Conservation (phyloP, 1,140 invertebrate genomes). For the Heterodera schachtii region DNA sequence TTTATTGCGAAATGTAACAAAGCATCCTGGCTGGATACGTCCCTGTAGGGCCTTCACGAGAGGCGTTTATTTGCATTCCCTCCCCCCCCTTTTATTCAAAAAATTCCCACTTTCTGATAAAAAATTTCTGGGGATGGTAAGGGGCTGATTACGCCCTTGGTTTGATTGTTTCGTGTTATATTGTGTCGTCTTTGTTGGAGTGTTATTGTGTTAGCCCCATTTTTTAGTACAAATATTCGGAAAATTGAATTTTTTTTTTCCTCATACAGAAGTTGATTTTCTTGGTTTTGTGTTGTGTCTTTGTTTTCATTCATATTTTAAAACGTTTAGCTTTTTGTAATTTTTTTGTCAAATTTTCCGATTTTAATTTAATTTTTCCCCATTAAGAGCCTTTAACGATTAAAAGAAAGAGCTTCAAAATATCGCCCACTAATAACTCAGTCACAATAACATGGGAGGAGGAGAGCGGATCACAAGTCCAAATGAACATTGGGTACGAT, state of each 20-base stretch:
- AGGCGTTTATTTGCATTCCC: too few relatives aligned
- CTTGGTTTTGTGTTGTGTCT: neutral
- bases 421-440: slow-evolving; percentile 47
- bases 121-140: too few relatives aligned
- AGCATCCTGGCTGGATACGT: too few relatives aligned
- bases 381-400: slow-evolving; percentile 51
- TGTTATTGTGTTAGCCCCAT: too few relatives aligned
- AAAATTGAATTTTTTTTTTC: too few relatives aligned
- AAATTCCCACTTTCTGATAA: too few relatives aligned
- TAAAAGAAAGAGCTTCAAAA: slow-evolving; percentile 56
- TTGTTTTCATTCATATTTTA: slow-evolving; percentile 7
- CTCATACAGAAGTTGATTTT: too few relatives aligned
- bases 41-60: too few relatives aligned
- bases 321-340: neutral
- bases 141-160: too few relatives aligned
- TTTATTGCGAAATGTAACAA: too few relatives aligned
- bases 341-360: neutral
- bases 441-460: slow-evolving; percentile 56
- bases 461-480: slow-evolving; percentile 48
- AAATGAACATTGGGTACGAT: slow-evolving; percentile 53
- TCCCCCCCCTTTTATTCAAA: too few relatives aligned
- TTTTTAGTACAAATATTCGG: neutral
- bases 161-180: too few relatives aligned
- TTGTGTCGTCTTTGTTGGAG: neutral
- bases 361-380: slow-evolving; percentile 4